Evolutionary conservation across 2,113 vertebrate genomes (phyloP), one percentile per base, ranked within the genome.

Genomic region (Archilochus colubris): DNA sequence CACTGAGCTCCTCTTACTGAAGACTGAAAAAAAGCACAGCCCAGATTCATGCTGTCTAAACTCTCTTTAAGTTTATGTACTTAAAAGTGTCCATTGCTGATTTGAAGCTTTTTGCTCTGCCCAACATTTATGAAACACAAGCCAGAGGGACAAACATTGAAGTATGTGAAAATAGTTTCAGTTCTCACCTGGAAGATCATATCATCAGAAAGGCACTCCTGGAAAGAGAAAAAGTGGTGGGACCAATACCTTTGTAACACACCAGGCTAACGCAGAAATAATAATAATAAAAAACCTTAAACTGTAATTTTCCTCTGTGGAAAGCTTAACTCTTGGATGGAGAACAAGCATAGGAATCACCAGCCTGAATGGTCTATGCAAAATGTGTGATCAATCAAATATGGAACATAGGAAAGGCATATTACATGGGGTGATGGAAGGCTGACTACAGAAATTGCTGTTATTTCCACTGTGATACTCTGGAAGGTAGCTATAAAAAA

Each of bases 331-430:
- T 85, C 61, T 82, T 33, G 36, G 78, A 40, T 55, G 61, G 25
- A 91, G 44, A 93, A 36, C 23, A 86, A 95, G 75, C 67, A 82
- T 36, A 88, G 82, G 91, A 94, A 94, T 89, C 64, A 82, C 33
- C 3, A 13, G 33, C 23, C 55, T 63, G 63, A 91, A 90, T 3
- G 0, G 24, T 77, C 82, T 94, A 95, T 94, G 93, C 88, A 95
- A 95, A 94, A 94, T 64, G 62, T 68, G 78, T 59, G 82, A 96
- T 88, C 89, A 88, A 75, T 93, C 79, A 86, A 86, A 94, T 93
- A 64, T 1, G 23, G 81, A 84, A 58, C 3, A 23, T 86, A 80
- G 24, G 64, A 86, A 80, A 27, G 2, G 27, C 22, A 21, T 48
- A 77, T 88, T 93, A 57, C 58, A 72, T 6, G 9, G 61, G 46